These are phyloP conservation scores for Notodonta dromedarius DNA, from an alignment of 2,888 invertebrate genomes.

Conservation along the genomic window DNA sequence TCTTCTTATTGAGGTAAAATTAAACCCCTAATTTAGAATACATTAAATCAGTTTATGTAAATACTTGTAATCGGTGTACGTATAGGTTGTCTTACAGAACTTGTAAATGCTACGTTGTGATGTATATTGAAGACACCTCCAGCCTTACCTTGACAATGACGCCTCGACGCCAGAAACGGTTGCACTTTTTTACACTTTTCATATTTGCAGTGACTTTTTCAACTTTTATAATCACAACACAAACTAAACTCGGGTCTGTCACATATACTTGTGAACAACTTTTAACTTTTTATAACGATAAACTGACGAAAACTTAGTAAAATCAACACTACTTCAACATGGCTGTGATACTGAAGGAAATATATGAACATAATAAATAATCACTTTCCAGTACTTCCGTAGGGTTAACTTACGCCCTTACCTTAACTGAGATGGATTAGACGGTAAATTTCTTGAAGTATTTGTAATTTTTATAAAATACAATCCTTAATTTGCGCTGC, in stretches of 20 bases:
- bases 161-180: slow-evolving; percentile 81
- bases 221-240: slow-evolving; percentile 82
- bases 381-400: slow-evolving; percentile 80
- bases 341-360: slow-evolving; percentile 83
- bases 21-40: not conserved
- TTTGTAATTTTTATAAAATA: slow-evolving; percentile 59
- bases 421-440: slow-evolving; percentile 80
- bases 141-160: slow-evolving; percentile 82
- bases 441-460: slow-evolving; percentile 78
- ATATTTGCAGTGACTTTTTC: slow-evolving; percentile 77
- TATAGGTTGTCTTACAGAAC: slow-evolving; percentile 25
- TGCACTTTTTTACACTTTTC: slow-evolving; percentile 83
- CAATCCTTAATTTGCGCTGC: slow-evolving; percentile 75
- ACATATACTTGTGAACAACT: slow-evolving; percentile 82
- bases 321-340: slow-evolving; percentile 84
- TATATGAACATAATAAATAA: slow-evolving; percentile 82
- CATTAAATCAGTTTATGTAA: not conserved
- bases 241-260: slow-evolving; percentile 82
- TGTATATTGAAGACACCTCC: slow-evolving; percentile 82
- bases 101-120: slow-evolving; percentile 74
- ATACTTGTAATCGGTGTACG: not conserved
- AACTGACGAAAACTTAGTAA: slow-evolving; percentile 80
- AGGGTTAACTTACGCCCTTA: slow-evolving; percentile 83
- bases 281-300: slow-evolving; percentile 74
- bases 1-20: not conserved